Evolutionary conservation across 2,113 vertebrate genomes (phyloP).

Genomic region (Poeciliopsis prolifica): DNA sequence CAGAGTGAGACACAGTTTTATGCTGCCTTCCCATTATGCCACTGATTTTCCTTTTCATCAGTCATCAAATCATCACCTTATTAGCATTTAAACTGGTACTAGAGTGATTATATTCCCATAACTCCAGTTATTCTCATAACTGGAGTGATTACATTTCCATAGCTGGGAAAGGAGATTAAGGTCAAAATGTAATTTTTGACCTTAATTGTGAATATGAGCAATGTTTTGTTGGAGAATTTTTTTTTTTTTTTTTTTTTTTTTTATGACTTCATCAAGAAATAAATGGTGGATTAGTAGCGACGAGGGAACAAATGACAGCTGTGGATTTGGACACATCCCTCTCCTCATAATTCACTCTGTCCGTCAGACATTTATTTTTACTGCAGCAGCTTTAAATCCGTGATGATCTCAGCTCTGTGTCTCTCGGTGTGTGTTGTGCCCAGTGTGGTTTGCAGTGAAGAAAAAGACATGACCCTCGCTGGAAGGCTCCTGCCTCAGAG

Average conservation of each 20-base stretch:
- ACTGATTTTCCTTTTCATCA: background rate
- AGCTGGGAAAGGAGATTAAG: background rate
- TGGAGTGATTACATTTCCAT: background rate
- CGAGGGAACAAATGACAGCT: constrained; percentile 13
- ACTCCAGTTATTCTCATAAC: background rate
- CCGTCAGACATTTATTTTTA: constrained; percentile 28
- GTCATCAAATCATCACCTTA: background rate
- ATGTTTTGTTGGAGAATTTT: background rate
- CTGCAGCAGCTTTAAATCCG: constrained; percentile 19
- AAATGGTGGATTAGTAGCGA: constrained; percentile 10
- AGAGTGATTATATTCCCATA: background rate
- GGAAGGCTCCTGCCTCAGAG: constrained; percentile 54
- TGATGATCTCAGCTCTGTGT: constrained; percentile 20
- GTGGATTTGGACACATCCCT: constrained; percentile 23
- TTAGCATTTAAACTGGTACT: background rate
- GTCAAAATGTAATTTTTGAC: background rate
- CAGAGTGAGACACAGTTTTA: background rate
- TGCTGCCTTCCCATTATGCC: no score
- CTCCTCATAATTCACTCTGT: constrained; percentile 31
- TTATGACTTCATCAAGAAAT: constrained; percentile 14
- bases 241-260: background rate
- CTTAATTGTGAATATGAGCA: background rate
- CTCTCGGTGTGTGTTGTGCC: constrained; percentile 5
- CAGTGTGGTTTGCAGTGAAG: constrained; percentile 39
- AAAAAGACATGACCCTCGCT: constrained; percentile 54